phyloP scores from a whole-genome alignment of 2,888 invertebrate genomes.

The Scaptomyza flava region DNA sequence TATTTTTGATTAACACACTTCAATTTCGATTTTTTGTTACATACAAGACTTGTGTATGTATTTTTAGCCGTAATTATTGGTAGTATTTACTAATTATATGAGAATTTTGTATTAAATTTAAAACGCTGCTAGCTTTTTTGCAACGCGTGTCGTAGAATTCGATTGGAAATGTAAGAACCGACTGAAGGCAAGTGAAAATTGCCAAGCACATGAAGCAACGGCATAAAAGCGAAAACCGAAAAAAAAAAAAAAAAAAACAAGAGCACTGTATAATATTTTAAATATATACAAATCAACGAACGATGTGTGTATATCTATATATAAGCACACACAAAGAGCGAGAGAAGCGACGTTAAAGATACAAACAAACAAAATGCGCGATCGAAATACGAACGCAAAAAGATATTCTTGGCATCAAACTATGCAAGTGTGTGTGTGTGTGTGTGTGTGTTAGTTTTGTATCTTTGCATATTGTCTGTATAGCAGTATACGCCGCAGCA shows the following conservation, averaged over 20 bases:
- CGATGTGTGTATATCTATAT: constrained; percentile 30
- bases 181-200: constrained; percentile 78
- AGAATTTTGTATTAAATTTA: constrained; percentile 24
- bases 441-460: constrained; percentile 19
- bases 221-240: constrained; percentile 52
- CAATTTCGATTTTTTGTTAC: constrained; percentile 5
- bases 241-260: constrained; percentile 38
- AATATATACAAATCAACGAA: constrained; percentile 68
- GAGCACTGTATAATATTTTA: constrained; percentile 72
- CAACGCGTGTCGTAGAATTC: constrained; percentile 77
- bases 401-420: constrained; percentile 74
- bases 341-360: constrained; percentile 39
- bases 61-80: constrained; percentile 18
- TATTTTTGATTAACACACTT: constrained; percentile 33
- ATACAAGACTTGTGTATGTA: background rate
- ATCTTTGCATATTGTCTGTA: constrained; percentile 31
- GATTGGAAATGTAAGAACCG: constrained; percentile 81
- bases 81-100: constrained; percentile 3
- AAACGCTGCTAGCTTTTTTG: constrained; percentile 50
- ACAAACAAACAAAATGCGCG: constrained; percentile 74
- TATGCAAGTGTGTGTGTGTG: constrained; percentile 8
- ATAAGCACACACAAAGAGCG: constrained; percentile 43
- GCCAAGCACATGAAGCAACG: constrained; percentile 66
- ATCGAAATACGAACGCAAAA: constrained; percentile 74
- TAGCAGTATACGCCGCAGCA: constrained; percentile 36